Percentiles rank a stretch among this genome's conserved stretches.
Conservation (phyloP, 2,113 vertebrate genomes). For the Atractosteus spatula region DNA sequence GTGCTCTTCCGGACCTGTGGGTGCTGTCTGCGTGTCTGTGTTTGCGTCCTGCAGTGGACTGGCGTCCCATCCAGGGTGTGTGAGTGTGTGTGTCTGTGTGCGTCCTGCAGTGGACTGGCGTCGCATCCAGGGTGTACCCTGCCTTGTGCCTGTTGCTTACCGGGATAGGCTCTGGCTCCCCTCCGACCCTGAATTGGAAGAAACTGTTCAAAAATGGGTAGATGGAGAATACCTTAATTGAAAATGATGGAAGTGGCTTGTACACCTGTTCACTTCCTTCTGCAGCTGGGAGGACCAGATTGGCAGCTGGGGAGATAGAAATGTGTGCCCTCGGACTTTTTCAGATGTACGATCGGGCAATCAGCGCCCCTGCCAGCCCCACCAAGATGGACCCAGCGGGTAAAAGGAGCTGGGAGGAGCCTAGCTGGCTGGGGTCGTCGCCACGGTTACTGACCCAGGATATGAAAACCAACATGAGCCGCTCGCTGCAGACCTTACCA, state of each 20-base stretch:
- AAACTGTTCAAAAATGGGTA: too few species aligned
- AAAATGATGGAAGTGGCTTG: background rate
- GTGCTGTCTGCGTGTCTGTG: too few species aligned
- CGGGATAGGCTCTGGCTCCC: too few species aligned
- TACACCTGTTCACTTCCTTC: too few species aligned
- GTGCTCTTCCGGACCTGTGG: too few species aligned
- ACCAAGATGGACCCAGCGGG: constrained; percentile 82
- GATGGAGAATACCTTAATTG: background rate
- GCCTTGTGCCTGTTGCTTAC: too few species aligned
- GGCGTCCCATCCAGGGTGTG: too few species aligned
- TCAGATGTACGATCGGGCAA: constrained; percentile 92
- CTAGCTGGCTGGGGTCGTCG: constrained; percentile 90
- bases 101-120: background rate
- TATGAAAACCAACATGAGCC: constrained; percentile 87
- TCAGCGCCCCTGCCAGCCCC: constrained; percentile 93
- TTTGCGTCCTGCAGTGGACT: too few species aligned
- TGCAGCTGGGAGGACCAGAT: too few species aligned
- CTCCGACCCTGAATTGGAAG: too few species aligned
- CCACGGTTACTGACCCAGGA: constrained; percentile 79
- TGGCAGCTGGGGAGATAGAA: background rate
- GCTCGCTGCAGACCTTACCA: constrained; percentile 89
- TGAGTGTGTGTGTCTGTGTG: background rate
- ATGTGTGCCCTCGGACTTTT: background rate
- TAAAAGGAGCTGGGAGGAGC: constrained; percentile 96
- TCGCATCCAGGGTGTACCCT: too few species aligned